These are phyloP conservation scores for Neosilurus hyrtlii DNA, from an alignment of 2,797 vertebrate genomes.

Conservation along the genomic window DNA sequence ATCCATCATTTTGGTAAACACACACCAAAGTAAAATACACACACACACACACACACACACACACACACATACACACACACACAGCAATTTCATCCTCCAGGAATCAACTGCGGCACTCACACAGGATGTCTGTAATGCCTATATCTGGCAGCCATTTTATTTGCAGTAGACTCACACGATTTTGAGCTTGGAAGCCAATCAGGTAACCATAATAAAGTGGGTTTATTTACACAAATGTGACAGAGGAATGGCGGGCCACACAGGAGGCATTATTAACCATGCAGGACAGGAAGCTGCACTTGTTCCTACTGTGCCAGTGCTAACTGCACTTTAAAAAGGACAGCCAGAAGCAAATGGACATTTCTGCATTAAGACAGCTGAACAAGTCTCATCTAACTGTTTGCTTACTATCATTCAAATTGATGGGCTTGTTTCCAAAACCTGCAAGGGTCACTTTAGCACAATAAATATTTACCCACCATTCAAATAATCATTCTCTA, in stretches of 20 bases:
- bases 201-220: conserved; percentile 43
- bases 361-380: background rate
- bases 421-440: no score
- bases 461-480: no score
- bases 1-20: conserved; percentile 13
- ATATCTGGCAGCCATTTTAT: conserved; percentile 45
- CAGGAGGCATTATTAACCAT: conserved; percentile 42
- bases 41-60: conserved; percentile 24
- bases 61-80: conserved; percentile 29
- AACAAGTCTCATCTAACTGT: background rate
- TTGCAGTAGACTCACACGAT: conserved; percentile 25
- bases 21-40: conserved; percentile 17
- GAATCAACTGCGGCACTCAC: conserved; percentile 20
- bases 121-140: conserved; percentile 42
- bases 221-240: conserved; percentile 46
- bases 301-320: background rate
- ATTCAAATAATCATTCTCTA: no score
- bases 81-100: conserved; percentile 31
- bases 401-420: background rate
- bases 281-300: background rate
- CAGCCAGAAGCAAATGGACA: background rate
- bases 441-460: no score
- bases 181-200: conserved; percentile 45
- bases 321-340: background rate
- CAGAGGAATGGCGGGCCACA: conserved; percentile 38